Evolutionary conservation across 2,797 vertebrate genomes (phyloP).

Genomic region (Lerista edwardsae): DNA sequence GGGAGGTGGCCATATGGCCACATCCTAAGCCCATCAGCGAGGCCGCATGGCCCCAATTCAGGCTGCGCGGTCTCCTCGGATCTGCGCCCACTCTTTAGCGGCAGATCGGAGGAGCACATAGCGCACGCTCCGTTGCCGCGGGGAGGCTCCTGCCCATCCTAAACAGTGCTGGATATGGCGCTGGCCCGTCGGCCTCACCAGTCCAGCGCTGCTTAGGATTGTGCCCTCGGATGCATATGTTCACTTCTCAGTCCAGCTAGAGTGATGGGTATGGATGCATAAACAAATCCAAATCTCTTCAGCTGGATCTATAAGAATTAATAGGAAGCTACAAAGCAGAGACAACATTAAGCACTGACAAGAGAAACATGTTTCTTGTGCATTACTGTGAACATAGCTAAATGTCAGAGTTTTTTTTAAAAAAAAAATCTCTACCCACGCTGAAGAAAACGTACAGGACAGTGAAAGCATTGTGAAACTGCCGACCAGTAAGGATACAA

Average conservation of each 20-base stretch:
- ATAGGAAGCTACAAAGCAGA: not conserved
- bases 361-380: not conserved
- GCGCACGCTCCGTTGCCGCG: no score
- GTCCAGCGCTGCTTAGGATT: no score
- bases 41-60: no score
- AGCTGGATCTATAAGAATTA: not conserved
- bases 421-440: slow-evolving; percentile 49
- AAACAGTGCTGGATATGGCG: no score
- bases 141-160: no score
- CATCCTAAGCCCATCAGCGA: no score
- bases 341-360: not conserved
- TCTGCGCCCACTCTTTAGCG: no score
- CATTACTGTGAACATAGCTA: not conserved
- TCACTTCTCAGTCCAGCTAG: not conserved
- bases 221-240: not conserved
- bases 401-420: not conserved
- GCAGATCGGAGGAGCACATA: no score
- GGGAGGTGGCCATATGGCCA: no score
- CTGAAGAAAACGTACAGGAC: slow-evolving; percentile 62
- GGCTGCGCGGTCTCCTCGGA: no score
- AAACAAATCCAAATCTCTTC: not conserved
- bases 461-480: slow-evolving; percentile 66
- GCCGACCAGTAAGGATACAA: slow-evolving; percentile 68
- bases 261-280: no score
- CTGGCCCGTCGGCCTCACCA: no score